These are phyloP conservation scores for Orestias chungarensis DNA, from an alignment of 2,797 vertebrate genomes.

Conservation along the genomic window DNA sequence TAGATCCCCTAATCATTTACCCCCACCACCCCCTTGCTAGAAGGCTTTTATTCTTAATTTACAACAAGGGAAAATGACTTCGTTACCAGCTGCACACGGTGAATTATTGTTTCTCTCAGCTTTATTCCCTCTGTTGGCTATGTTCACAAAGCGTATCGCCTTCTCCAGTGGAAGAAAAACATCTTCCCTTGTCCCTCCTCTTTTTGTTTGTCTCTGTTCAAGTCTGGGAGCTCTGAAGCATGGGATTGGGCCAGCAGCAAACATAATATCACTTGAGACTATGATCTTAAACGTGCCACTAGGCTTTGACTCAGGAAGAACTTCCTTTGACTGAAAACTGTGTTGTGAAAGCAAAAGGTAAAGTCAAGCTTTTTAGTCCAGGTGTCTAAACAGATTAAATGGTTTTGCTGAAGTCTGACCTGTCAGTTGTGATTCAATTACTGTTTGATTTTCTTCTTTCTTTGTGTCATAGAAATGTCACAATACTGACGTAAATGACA, in stretches of 20 bases:
- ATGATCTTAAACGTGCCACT: background rate
- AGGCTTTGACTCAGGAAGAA: background rate
- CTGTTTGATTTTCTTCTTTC: too few species aligned
- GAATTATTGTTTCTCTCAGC: background rate
- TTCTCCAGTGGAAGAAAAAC: conserved; percentile 37
- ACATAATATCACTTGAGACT: background rate
- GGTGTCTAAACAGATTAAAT: background rate
- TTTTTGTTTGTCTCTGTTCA: conserved; percentile 33
- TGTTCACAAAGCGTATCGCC: background rate
- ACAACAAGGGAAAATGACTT: background rate
- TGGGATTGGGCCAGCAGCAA: background rate
- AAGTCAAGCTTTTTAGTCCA: background rate
- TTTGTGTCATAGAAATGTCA: too few species aligned
- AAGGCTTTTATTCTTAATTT: background rate
- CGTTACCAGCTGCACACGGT: background rate
- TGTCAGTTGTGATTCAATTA: background rate
- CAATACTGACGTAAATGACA: too few species aligned
- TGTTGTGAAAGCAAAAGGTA: background rate
- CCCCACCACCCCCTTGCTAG: too few species aligned
- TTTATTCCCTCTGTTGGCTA: background rate
- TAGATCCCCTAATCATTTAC: background rate
- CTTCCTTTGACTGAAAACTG: background rate
- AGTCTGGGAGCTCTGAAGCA: conserved; percentile 16
- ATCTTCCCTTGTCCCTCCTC: conserved; percentile 19
- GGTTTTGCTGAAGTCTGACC: background rate